Base-by-base conservation (phyloP, 1,140 invertebrate species). In the Phocides pigmalion region DNA sequence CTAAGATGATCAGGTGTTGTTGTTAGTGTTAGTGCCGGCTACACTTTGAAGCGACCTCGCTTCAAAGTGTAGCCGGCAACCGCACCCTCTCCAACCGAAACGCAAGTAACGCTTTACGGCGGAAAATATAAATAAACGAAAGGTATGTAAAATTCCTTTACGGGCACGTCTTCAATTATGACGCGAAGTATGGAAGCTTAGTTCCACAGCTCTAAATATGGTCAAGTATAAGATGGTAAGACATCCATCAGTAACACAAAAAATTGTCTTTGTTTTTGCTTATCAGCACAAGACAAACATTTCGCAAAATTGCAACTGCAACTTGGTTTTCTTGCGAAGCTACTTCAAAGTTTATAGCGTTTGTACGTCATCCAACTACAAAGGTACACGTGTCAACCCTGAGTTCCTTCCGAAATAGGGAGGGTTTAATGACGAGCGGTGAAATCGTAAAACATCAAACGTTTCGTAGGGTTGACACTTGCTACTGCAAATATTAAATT, bases 401-500 rank as follows among this genome's bases (percentile, higher is more conserved):
- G 68, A 62, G 41, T 73, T 74, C 54, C 67, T 64, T 71, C 69
- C 69, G 54, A 79, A 83, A 75, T 64, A 65, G 76, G 74, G 75
- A 81, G 78, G 81, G 68, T 85, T 85, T 85, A 82, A 82, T 82
- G 84, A 81, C 81, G 70, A 82, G 78, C 65, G 71, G 64, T 62
- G 64, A 37, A 68, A 53, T 85, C 79, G 78, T 83, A 87, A 84
- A 87, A 87, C 81, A 77, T 75, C 72, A 78, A 84, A 82, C 76
- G 69, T 68, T 16, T 39, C 51, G 44, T 68, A 85, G 81, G 84
- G 84, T 19, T 87, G 82, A 4, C 5, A 28, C 25, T n/a, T 32
- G 28, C 28, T 1, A 32, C 2, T 4, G 9, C 9, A 32, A n/a
- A 32, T 11, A 11, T 28, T 22, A 3, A 22, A 22, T 3, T 5